phyloP scores from a whole-genome alignment of 2,888 invertebrate species.

The Ametastegia equiseti region DNA sequence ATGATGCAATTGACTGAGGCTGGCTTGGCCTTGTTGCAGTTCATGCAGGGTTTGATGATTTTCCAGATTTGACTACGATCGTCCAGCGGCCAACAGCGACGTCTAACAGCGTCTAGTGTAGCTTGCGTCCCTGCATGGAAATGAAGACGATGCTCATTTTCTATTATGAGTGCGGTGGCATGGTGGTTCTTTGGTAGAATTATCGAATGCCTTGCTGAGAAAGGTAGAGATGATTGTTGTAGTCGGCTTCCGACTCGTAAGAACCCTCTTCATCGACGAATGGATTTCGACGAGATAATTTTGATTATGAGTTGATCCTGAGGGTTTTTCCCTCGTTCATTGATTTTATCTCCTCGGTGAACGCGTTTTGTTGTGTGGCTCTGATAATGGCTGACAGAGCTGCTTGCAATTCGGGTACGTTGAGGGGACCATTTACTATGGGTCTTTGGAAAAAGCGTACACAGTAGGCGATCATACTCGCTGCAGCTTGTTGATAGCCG shows the following conservation, averaged over 20 bases:
- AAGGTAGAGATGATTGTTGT: constrained; percentile 46
- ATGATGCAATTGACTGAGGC: constrained; percentile 37
- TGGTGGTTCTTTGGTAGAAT: constrained; percentile 31
- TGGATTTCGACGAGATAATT: constrained; percentile 45
- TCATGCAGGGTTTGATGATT: constrained; percentile 41
- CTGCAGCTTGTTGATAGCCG: neutral
- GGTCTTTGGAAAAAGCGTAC: constrained; percentile 26
- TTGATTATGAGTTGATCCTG: constrained; percentile 45
- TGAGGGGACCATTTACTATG: neutral
- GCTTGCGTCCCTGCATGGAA: constrained; percentile 42
- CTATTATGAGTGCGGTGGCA: neutral
- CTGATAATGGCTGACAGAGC: neutral
- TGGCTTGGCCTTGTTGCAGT: constrained; percentile 45
- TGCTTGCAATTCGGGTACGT: constrained; percentile 29
- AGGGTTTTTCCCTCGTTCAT: constrained; percentile 26
- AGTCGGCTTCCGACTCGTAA: constrained; percentile 54
- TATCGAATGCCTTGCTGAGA: constrained; percentile 49
- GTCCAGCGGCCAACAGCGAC: constrained; percentile 50
- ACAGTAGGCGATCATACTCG: constrained; percentile 41
- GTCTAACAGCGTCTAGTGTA: constrained; percentile 46
- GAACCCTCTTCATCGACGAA: constrained; percentile 51
- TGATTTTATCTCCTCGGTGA: constrained; percentile 32
- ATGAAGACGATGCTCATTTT: constrained; percentile 50
- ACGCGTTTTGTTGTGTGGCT: constrained; percentile 30
- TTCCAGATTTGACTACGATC: constrained; percentile 40